Conservation (phyloP, 2,113 vertebrate genomes). For the Crotalus tigris region DNA sequence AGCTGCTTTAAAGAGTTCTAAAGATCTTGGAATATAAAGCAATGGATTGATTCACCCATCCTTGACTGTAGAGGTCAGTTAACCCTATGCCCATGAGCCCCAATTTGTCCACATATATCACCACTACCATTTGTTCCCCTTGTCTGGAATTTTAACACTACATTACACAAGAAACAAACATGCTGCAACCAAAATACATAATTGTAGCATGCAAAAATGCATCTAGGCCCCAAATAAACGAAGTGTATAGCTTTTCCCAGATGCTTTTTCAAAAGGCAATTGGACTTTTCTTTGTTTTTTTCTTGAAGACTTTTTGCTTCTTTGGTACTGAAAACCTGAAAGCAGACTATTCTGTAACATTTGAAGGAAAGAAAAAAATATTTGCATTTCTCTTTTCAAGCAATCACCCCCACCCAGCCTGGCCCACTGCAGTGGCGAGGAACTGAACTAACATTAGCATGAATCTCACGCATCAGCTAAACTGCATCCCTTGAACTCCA, state of each 20-base stretch:
- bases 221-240: neutral
- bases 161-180: neutral
- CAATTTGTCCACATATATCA: neutral
- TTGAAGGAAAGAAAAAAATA: conserved; percentile 36
- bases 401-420: conserved; percentile 23
- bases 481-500: conserved; percentile 71
- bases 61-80: neutral
- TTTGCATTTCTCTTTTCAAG: conserved; percentile 42
- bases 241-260: neutral
- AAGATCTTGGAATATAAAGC: neutral
- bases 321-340: neutral
- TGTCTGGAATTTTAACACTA: neutral
- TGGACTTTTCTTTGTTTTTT: neutral
- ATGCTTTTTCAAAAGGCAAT: neutral
- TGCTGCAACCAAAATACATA: neutral
- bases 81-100: neutral
- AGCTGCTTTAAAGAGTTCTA: neutral
- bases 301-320: neutral
- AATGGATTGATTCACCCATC: neutral
- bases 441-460: conserved; percentile 61
- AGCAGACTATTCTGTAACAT: conserved; percentile 51
- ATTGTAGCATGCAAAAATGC: neutral
- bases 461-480: conserved; percentile 57
- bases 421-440: conserved; percentile 41
- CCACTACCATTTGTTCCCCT: neutral